Conservation (phyloP, 1,140 invertebrate genomes). For the Plectrocnemia conspersa region DNA sequence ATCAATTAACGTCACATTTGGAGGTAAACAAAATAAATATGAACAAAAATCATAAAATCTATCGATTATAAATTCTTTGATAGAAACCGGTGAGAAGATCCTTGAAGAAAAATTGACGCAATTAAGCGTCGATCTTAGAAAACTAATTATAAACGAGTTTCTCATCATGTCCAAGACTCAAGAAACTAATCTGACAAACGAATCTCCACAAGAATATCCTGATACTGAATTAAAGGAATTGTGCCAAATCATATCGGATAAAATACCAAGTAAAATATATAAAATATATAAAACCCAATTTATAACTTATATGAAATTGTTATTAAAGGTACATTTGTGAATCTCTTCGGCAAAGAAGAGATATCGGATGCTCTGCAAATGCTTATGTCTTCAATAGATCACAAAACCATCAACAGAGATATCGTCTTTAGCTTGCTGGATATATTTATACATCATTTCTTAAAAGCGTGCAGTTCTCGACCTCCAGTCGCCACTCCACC, state of each 20-base stretch:
- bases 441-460: conserved; percentile 40
- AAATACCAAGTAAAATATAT: conserved; percentile 41
- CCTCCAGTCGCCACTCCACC: conserved; percentile 30
- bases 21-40: conserved; percentile 28
- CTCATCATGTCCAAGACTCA: conserved; percentile 19
- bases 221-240: conserved; percentile 38
- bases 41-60: background rate
- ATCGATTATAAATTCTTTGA: background rate
- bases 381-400: conserved; percentile 39
- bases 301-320: too few species aligned
- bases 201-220: too few species aligned
- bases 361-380: conserved; percentile 35
- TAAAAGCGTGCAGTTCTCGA: conserved; percentile 39
- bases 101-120: conserved; percentile 18
- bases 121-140: conserved; percentile 22
- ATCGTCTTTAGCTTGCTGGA: conserved; percentile 41
- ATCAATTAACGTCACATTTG: conserved; percentile 21
- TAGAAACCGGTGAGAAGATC: conserved; percentile 27
- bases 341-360: conserved; percentile 42
- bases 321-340: background rate
- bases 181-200: too few species aligned
- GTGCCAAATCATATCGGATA: conserved; percentile 37
- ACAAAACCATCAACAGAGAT: conserved; percentile 42
- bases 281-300: too few species aligned
- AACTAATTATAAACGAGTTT: conserved; percentile 25